Evolutionary conservation across 2,888 invertebrate genomes (phyloP), one percentile per base, ranked within the genome.

Genomic region (Ophion ventricosus): DNA sequence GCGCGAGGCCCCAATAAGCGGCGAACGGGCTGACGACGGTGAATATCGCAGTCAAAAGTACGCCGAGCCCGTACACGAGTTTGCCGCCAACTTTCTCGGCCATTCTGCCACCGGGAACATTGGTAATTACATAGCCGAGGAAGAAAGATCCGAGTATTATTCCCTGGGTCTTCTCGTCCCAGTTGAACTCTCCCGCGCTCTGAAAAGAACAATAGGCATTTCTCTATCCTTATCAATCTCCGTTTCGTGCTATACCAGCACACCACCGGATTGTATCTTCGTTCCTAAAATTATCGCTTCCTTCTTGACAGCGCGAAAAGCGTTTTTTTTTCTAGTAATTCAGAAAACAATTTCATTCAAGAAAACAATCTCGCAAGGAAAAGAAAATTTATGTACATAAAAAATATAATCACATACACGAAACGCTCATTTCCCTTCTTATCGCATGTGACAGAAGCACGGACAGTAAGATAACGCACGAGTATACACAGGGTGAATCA

Each of bases 61-160:
- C 96, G 5, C 97, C 98, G 49, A 97, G 92, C 20, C 98, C 98
- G 91, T 97, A 98, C 2, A 98, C 95, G 84, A 96, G 94, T 94
- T 98, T 98, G n/a, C 98, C 98, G 54, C 99, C 98, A 91, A 96
- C 95, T 87, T 96, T 94, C 93, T 98, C 98, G 0, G 98, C 97
- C 94, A 98, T 94, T 88, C 97, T 94, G 1, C 97, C 97, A 57
- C 97, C 97, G 56, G 97, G 97, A 64, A 96, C 95, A 94, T 97
- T 97, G 63, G 97, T 97, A 86, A 97, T 92, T 23, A 97, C 97
- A 93, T 97, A 97, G 86, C 97, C 97, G 92, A 97, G 96, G 92
- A 97, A 97, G 93, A 97, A 97, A 40, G 97, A 96, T 26, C 97
- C 97, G 84, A 97, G 94, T 83, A 97, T 97, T 84, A 97, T 94